Base-by-base conservation (phyloP, 2,113 vertebrate species). In the Mustela lutreola region DNA sequence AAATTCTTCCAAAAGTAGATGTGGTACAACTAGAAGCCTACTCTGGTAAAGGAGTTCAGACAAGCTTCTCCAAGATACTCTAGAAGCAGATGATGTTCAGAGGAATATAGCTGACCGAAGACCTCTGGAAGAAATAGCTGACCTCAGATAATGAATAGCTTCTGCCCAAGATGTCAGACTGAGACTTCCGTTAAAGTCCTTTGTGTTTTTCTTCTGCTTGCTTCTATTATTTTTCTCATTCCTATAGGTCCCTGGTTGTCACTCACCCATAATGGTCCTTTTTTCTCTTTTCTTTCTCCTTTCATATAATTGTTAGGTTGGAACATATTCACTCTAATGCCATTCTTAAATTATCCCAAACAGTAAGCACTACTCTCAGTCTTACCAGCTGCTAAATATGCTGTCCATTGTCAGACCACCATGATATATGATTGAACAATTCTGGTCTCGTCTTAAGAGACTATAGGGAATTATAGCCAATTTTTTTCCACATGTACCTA, bases 301-400 rank as follows among this genome's bases (percentile, higher is more conserved):
- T 89, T 26, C 16, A 33, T 93, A 18, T 86, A 78, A 65, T 65
- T 94, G 24, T 94, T 89, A 83, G n/a, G n/a, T 89, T n/a, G n/a
- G n/a, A 82, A 60, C 42, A 50, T 70, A 73, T 26, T 73, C 65
- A 82, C 71, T 94, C 65, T 50, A 62, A 94, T 11, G n/a, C 53
- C 24, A 75, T 65, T 95, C 79, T 90, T 75, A 83, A 19, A 65
- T 83, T 76, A 56, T 45, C 36, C 45, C 22, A 65, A 56, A 56
- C 8, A 42, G 28, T 21, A 65, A n/a, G 42, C n/a, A 65, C 19
- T 83, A 6, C 14, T 58, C 12, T 79, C 28, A 65, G 7, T 78
- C 88, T 78, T 78, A 76, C 58, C 67, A 56, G 9, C n/a, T 70
- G 39, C 50, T 85, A 31, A 14, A 48, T 85, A 58, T 67, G 70